These are phyloP conservation scores for Archegozetes longisetosus DNA, from an alignment of 1,140 invertebrate genomes.

Conservation along the genomic window DNA sequence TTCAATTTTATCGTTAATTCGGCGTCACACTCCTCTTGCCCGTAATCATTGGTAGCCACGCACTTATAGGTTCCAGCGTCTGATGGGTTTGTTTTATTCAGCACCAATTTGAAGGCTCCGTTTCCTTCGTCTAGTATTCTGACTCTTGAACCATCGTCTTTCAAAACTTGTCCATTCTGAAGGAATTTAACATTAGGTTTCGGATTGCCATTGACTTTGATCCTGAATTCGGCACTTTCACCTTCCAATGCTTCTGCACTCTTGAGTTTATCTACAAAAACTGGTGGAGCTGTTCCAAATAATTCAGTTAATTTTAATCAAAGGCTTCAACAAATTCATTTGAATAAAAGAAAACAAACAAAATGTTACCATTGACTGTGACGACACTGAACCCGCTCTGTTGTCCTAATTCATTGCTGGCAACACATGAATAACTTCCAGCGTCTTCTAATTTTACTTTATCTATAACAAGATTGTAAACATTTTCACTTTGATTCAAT, in stretches of 20 bases:
- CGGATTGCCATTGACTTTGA: conserved; percentile 67
- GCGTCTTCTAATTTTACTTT: conserved; percentile 64
- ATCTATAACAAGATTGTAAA: conserved; percentile 59
- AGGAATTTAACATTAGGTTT: conserved; percentile 50
- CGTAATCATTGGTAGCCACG: conserved; percentile 64
- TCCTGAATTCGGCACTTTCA: conserved; percentile 49
- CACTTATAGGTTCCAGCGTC: conserved; percentile 82
- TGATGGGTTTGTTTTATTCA: conserved; percentile 61
- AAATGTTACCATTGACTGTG: conserved; percentile 40
- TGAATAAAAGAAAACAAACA: not conserved
- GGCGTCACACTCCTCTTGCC: conserved; percentile 27
- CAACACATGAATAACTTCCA: conserved; percentile 81
- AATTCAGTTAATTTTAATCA: not conserved
- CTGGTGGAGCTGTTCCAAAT: conserved; percentile 37
- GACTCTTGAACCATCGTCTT: conserved; percentile 16
- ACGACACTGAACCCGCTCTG: conserved; percentile 28
- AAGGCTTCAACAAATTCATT: not conserved
- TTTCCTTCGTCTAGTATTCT: conserved; percentile 78
- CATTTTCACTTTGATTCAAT: conserved; percentile 41
- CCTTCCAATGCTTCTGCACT: conserved; percentile 53
- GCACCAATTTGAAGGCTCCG: conserved; percentile 67
- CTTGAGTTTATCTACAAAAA: conserved; percentile 25
- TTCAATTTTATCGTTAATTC: conserved; percentile 4
- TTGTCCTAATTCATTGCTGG: conserved; percentile 48
- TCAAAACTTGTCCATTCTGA: conserved; percentile 29